Base-by-base conservation (phyloP, 2,888 invertebrate genomes). In the Macrosoma leucophasiata region DNA sequence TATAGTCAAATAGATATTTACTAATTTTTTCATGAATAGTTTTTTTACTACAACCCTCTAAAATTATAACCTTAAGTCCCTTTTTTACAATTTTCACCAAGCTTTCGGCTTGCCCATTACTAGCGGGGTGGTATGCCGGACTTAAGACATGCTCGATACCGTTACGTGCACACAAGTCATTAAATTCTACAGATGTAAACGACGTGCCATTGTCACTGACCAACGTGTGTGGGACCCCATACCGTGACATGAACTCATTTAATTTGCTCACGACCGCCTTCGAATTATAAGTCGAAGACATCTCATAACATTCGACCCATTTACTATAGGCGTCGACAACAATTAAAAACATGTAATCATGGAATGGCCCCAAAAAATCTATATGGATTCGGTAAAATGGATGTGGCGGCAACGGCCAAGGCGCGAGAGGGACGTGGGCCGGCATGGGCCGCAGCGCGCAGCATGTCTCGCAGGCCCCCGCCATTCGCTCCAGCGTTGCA, bases 41-140 rank as follows among this genome's bases (percentile, higher is more conserved):
- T 22, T 11, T 37, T 6, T 12, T 21, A 29, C 11, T 29, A 13
- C 11, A 27, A 7, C 12, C 19, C 4, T 28, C 28, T n/a, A 28
- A 19, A 19, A n/a, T 20, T 13, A 32, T 32, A n/a, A 25, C 17
- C 14, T 42, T 50, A 15, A 49, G 34, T 1, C 36, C 43, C 17
- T 42, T 49, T 29, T 52, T 49, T 4, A 45, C 23, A 3, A 48
- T 32, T 24, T 52, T 50, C 1, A 50, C 50, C 5, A 36, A 41
- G 22, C 36, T 44, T 26, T 50, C 40, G 2, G 45, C 36, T 23
- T 37, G 43, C 9, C 37, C 37, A 8, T 39, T 37, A 10, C 37
- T 39, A 5, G 39, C 23, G 2, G 42, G 42, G 17, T 38, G 32
- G 17, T 39, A 43, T 1, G 32, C 29, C 4, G 39, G 39, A 3